Conservation (phyloP, 1,140 invertebrate genomes). For the Linepithema humile region DNA sequence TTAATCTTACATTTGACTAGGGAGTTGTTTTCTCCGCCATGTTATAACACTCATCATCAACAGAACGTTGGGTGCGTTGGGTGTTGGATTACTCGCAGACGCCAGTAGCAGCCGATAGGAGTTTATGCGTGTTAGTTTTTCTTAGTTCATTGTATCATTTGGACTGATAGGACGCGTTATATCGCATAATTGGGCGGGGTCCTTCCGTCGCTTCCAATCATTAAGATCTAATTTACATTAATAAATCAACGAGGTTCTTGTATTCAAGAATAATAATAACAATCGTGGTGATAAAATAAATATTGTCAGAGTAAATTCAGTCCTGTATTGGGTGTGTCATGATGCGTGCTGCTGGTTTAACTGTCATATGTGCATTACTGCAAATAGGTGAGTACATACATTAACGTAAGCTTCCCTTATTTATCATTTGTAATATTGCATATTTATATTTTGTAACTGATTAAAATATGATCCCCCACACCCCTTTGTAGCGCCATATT, state of each 20-base stretch:
- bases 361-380: conserved; percentile 59
- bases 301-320: conserved; percentile 15
- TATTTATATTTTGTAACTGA: too few relatives aligned
- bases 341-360: conserved; percentile 64
- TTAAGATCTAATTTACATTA: neutral
- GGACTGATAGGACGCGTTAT: too few relatives aligned
- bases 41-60: conserved; percentile 42
- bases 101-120: neutral
- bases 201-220: neutral
- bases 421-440: too few relatives aligned
- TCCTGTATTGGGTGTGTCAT: conserved; percentile 70
- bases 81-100: too few relatives aligned
- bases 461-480: too few relatives aligned
- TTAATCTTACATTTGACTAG: conserved; percentile 34
- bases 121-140: neutral
- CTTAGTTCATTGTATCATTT: too few relatives aligned
- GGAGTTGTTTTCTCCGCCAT: conserved; percentile 69
- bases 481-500: neutral
- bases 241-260: neutral
- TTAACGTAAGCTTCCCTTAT: neutral
- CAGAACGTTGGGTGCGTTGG: too few relatives aligned
- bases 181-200: too few relatives aligned
- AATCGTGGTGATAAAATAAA: conserved; percentile 25
- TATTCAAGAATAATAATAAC: neutral
- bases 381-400: conserved; percentile 66